Percentiles rank a stretch among this genome's conserved stretches.
Evolutionary conservation across 1,140 invertebrate genomes (phyloP).

Genomic region (Drosophila melanica): DNA sequence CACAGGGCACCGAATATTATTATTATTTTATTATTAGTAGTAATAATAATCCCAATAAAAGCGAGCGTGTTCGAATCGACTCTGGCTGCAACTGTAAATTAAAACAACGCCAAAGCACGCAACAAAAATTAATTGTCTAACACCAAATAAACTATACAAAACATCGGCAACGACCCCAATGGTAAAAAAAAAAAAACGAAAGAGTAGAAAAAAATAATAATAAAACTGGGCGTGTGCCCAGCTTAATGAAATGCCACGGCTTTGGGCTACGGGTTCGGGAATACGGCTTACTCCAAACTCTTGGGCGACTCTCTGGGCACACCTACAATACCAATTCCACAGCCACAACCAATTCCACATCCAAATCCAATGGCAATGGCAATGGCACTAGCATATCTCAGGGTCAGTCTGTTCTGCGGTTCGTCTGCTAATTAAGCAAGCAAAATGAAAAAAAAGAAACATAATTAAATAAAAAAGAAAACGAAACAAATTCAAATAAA

Average conservation of each 20-base stretch:
- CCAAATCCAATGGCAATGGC: constrained; percentile 11
- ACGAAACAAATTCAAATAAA: constrained; percentile 78
- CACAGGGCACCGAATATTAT: constrained; percentile 23
- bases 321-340: constrained; percentile 54
- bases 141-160: constrained; percentile 79
- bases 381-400: constrained; percentile 23
- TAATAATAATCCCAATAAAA: constrained; percentile 32
- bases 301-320: constrained; percentile 46
- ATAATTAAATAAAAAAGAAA: constrained; percentile 53
- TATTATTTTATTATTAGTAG: constrained; percentile 55
- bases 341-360: constrained; percentile 5
- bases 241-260: constrained; percentile 42
- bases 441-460: constrained; percentile 23
- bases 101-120: constrained; percentile 80
- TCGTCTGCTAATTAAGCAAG: constrained; percentile 74
- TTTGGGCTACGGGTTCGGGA: constrained; percentile 20
- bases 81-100: constrained; percentile 73
- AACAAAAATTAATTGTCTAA: constrained; percentile 84
- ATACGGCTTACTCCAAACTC: constrained; percentile 30
- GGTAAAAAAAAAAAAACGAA: constrained; percentile 21
- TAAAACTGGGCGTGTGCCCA: constrained; percentile 60
- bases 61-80: constrained; percentile 52
- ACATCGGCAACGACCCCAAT: constrained; percentile 19
- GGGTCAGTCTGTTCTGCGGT: constrained; percentile 40
- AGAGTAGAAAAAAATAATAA: constrained; percentile 19